These are phyloP conservation scores for Datnioides undecimradiatus DNA, from an alignment of 2,113 vertebrate species.

Conservation along the genomic window DNA sequence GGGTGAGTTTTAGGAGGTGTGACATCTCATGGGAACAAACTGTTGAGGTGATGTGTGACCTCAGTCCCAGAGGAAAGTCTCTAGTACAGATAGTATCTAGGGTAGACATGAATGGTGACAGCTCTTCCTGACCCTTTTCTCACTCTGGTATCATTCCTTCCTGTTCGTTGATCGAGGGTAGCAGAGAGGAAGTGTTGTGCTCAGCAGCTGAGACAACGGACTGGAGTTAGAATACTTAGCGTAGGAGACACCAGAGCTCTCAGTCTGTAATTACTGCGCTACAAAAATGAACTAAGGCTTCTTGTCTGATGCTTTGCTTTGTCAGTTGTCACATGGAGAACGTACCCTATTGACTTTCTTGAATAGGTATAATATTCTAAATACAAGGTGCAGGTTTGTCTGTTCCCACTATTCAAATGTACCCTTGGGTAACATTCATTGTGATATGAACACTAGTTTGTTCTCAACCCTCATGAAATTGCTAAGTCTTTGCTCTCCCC, in stretches of 20 bases:
- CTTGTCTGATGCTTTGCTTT: slow-evolving; percentile 25
- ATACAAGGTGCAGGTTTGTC: slow-evolving; percentile 6
- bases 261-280: not conserved
- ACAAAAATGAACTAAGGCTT: slow-evolving; percentile 10
- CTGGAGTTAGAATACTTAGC: not conserved
- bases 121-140: slow-evolving; percentile 77
- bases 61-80: slow-evolving; percentile 70
- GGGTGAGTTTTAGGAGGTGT: slow-evolving; percentile 66
- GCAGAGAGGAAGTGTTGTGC: slow-evolving; percentile 50
- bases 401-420: slow-evolving; percentile 9
- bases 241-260: not conserved
- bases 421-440: slow-evolving; percentile 1
- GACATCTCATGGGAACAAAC: slow-evolving; percentile 69
- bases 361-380: slow-evolving; percentile 4
- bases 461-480: slow-evolving; percentile 30
- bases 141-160: slow-evolving; percentile 68
- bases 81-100: slow-evolving; percentile 66
- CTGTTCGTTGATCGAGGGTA: slow-evolving; percentile 60
- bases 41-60: slow-evolving; percentile 72
- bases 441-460: slow-evolving; percentile 17
- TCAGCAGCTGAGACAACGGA: slow-evolving; percentile 2
- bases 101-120: slow-evolving; percentile 69
- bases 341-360: slow-evolving; percentile 9
- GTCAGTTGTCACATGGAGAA: slow-evolving; percentile 10
- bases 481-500: slow-evolving; percentile 7